These are phyloP conservation scores for Actenoides lindsayi DNA, from an alignment of 2,113 vertebrate genomes.

Conservation along the genomic window DNA sequence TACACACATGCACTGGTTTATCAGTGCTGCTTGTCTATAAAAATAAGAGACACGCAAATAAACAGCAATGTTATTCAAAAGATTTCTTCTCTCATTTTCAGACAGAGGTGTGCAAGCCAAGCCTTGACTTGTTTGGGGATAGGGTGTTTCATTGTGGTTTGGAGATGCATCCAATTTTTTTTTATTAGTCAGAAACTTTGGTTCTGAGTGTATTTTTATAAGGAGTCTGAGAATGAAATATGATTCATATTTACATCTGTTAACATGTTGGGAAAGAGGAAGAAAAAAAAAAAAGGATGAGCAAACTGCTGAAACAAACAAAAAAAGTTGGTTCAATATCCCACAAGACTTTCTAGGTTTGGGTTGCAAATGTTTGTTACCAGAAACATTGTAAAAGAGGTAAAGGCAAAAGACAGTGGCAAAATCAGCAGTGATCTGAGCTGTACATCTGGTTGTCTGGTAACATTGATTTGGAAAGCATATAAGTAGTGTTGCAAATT, in stretches of 20 bases:
- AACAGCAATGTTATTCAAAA: slow-evolving; percentile 26
- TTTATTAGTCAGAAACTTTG: slow-evolving; percentile 75
- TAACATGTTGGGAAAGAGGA: slow-evolving; percentile 46
- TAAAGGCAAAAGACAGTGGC: slow-evolving; percentile 20
- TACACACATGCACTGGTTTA: neutral
- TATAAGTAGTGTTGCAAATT: neutral
- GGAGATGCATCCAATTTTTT: slow-evolving; percentile 60
- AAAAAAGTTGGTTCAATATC: slow-evolving; percentile 57
- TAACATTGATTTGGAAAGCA: neutral
- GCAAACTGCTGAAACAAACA: slow-evolving; percentile 63
- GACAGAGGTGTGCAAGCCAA: slow-evolving; percentile 65
- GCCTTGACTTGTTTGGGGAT: slow-evolving; percentile 65
- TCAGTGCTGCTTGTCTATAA: slow-evolving; percentile 28
- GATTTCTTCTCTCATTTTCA: slow-evolving; percentile 23
- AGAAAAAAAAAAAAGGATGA: slow-evolving; percentile 24
- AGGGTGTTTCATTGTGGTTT: slow-evolving; percentile 74
- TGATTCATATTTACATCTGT: slow-evolving; percentile 80
- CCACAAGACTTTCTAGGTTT: slow-evolving; percentile 68
- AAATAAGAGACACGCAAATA: slow-evolving; percentile 44
- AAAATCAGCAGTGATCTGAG: slow-evolving; percentile 7
- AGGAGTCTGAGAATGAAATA: slow-evolving; percentile 73
- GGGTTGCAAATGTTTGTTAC: slow-evolving; percentile 54
- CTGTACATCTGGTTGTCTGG: neutral
- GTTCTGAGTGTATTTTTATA: slow-evolving; percentile 58
- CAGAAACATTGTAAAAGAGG: slow-evolving; percentile 35